Evolutionary conservation across 2,797 vertebrate genomes (phyloP).

Genomic region (Anguilla obscura): DNA sequence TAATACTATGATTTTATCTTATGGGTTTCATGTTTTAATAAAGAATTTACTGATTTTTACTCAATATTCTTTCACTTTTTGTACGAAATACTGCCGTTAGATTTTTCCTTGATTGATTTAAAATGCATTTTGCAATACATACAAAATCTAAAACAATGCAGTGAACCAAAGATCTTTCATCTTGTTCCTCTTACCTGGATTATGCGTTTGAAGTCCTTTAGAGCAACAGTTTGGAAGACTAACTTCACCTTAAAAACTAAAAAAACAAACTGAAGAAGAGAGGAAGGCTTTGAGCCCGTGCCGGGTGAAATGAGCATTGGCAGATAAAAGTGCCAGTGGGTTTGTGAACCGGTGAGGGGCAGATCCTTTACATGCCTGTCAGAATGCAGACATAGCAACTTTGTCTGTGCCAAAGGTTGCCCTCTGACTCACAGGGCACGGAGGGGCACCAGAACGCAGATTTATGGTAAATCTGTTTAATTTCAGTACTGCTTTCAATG

Average conservation of each 20-base stretch:
- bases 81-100: neutral
- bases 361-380: neutral
- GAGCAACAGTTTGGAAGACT: neutral
- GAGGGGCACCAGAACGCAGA: neutral
- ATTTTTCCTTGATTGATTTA: neutral
- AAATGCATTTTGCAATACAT: neutral
- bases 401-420: slow-evolving; percentile 10
- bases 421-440: neutral
- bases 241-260: neutral
- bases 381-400: neutral
- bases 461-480: slow-evolving; percentile 24
- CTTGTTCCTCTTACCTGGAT: neutral
- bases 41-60: slow-evolving; percentile 54
- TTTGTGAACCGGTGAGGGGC: neutral
- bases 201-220: neutral
- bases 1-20: neutral
- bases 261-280: neutral
- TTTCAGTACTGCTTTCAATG: slow-evolving; percentile 12
- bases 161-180: neutral
- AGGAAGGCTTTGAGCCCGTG: neutral
- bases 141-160: neutral
- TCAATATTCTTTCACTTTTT: slow-evolving; percentile 37
- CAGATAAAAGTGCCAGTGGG: neutral
- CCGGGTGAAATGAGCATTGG: neutral
- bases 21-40: slow-evolving; percentile 53